phyloP scores from a whole-genome alignment of 1,140 invertebrate genomes.

The Pseudomyrmex gracilis region DNA sequence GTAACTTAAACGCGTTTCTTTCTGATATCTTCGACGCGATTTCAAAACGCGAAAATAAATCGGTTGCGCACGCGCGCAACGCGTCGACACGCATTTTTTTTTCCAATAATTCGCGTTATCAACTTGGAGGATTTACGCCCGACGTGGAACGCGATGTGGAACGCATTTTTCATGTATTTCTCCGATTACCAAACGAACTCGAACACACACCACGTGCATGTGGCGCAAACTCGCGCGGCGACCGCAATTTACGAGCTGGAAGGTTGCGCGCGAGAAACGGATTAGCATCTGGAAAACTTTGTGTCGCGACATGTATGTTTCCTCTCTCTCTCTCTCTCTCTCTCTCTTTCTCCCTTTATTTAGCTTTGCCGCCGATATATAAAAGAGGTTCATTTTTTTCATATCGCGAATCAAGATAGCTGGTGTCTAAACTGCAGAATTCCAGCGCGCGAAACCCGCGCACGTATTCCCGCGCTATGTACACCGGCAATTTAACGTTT shows the following conservation, averaged over 20 bases:
- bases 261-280: constrained; percentile 47
- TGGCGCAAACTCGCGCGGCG: constrained; percentile 4
- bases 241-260: constrained; percentile 53
- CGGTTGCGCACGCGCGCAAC: background rate
- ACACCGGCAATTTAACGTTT: constrained; percentile 55
- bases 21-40: background rate
- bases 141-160: background rate
- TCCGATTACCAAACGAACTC: constrained; percentile 45
- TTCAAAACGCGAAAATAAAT: background rate
- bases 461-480: constrained; percentile 18
- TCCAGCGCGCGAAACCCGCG: constrained; percentile 48
- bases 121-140: background rate
- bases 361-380: constrained; percentile 54
- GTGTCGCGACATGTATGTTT: constrained; percentile 20
- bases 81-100: constrained; percentile 10
- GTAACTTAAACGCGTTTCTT: no score
- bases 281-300: constrained; percentile 57
- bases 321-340: background rate
- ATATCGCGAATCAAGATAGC: constrained; percentile 69
- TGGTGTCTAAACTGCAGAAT: constrained; percentile 64
- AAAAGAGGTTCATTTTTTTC: constrained; percentile 59
- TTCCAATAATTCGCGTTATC: constrained; percentile 44
- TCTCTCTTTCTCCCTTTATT: constrained; percentile 27
- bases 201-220: background rate
- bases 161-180: constrained; percentile 48